Base-by-base conservation (phyloP, 1,140 invertebrate genomes). In the Bradysia coprophila region DNA sequence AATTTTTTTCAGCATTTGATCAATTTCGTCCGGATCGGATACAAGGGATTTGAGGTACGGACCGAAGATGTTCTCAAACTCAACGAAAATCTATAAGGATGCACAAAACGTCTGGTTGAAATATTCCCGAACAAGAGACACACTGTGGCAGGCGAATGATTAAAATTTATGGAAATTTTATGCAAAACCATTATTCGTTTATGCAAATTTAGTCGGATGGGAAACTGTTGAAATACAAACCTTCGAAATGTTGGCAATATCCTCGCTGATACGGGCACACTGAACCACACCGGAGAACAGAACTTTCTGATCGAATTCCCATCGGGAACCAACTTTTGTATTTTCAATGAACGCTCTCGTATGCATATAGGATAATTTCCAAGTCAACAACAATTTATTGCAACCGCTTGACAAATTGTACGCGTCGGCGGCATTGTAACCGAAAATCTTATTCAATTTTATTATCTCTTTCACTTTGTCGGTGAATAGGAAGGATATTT, bases 21-120 rank as follows among this genome's bases (percentile, higher is more conserved):
- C 84, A 36, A 94, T 85, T 48, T 82, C 73, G 1, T 78, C 75
- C 0, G 85, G 82, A 57, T 90, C 82, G 41, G 74, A 77, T 16
- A 90, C 83, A 10, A 91, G 79, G 0, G 82, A 76, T 53, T 88
- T 87, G 1, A 94, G 61, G 51, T 91, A 81, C 4, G 76, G 66
- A 0, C 86, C 83, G 54, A 94, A 91, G 38, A 92, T 82, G 46
- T 89, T 88, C 53, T 86, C 77, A 52, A 91, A 91, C 54, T 92
- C 81, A 51, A 82, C 73, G 0, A 90, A 65, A 0, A 83, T 72
- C 72, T 78, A 40, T 38, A n/a, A n/a, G n/a, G n/a, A n/a, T n/a
- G n/a, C n/a, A n/a, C n/a, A n/a, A n/a, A n/a, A n/a, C n/a, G n/a
- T n/a, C n/a, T n/a, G n/a, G n/a, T n/a, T n/a, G n/a, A n/a, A n/a